Evolutionary conservation across 2,888 invertebrate genomes (phyloP).

Genomic region (Acleris literana): DNA sequence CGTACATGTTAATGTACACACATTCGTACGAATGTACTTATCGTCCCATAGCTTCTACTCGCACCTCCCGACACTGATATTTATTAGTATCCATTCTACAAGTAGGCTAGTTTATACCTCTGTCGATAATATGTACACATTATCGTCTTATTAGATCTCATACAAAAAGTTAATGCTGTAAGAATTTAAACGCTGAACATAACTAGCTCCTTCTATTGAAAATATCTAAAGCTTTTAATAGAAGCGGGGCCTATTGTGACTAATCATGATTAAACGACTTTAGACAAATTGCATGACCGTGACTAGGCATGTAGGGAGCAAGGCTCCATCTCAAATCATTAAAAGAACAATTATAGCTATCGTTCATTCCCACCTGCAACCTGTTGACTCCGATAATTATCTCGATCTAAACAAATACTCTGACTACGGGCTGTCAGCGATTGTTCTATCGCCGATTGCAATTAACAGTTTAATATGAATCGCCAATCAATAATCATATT

Average conservation of each 20-base stretch:
- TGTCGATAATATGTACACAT: conserved; percentile 31
- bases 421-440: conserved; percentile 55
- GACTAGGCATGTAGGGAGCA: conserved; percentile 79
- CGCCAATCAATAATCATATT: conserved; percentile 18
- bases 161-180: conserved; percentile 36
- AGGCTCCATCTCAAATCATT: conserved; percentile 78
- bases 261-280: conserved; percentile 84
- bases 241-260: conserved; percentile 79
- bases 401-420: conserved; percentile 78
- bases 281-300: conserved; percentile 83
- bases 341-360: conserved; percentile 83
- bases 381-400: conserved; percentile 77
- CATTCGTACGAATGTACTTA: not conserved
- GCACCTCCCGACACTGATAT: conserved; percentile 27
- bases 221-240: conserved; percentile 74
- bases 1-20: not conserved
- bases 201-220: conserved; percentile 66
- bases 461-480: conserved; percentile 19
- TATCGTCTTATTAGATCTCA: conserved; percentile 36
- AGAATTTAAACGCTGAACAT: conserved; percentile 45
- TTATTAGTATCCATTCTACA: conserved; percentile 30
- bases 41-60: conserved; percentile 15
- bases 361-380: conserved; percentile 78
- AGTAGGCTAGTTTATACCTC: conserved; percentile 14
- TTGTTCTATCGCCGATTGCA: conserved; percentile 44